These are phyloP conservation scores for Ovibos moschatus DNA, from an alignment of 2,113 vertebrate species.

Conservation along the genomic window DNA sequence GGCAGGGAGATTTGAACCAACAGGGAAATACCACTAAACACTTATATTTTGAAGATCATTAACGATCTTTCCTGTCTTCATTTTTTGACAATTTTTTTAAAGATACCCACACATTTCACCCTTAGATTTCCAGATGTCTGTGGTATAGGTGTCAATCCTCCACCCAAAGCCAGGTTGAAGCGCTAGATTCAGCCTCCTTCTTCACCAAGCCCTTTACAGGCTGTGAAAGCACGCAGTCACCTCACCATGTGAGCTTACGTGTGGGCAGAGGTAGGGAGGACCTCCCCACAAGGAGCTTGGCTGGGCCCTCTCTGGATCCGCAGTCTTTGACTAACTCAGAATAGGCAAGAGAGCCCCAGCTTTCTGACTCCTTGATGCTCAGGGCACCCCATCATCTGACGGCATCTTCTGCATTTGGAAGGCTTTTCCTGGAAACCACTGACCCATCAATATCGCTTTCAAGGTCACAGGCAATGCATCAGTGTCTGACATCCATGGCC, in stretches of 20 bases:
- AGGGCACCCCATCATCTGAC: neutral
- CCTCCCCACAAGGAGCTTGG: accelerated
- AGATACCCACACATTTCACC: neutral
- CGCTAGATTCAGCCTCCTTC: neutral
- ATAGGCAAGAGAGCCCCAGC: neutral
- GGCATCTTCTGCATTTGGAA: neutral
- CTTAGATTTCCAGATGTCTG: neutral
- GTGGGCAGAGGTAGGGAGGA: neutral
- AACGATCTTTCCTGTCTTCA: neutral
- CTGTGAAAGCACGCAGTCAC: neutral
- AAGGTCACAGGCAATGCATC: conserved; percentile 51
- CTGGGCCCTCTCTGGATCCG: neutral
- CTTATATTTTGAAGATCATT: neutral
- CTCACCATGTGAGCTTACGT: neutral
- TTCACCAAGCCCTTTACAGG: neutral
- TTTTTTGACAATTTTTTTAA: neutral
- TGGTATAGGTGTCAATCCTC: neutral
- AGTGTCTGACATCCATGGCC: neutral
- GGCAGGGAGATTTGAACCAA: neutral
- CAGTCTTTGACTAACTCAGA: neutral
- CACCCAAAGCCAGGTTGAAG: neutral
- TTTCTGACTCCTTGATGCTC: neutral
- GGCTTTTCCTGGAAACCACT: conserved; percentile 36
- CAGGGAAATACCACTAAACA: neutral
- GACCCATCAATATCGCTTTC: neutral